Percentiles rank a stretch among this genome's conserved stretches.
Conservation (phyloP, 2,888 invertebrate genomes). For the Euplagia quadripunctaria region DNA sequence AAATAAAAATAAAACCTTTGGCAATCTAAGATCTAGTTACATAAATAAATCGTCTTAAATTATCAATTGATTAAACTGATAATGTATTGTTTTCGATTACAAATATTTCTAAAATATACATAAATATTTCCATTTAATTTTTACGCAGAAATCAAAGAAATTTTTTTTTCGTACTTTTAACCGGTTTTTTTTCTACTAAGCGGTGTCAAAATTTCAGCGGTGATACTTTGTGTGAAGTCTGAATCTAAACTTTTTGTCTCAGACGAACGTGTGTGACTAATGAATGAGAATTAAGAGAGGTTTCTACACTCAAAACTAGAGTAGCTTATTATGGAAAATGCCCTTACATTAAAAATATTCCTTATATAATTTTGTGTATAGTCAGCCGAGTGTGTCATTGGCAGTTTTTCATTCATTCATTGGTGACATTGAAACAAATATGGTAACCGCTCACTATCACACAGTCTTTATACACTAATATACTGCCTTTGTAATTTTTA, state of each 20-base stretch:
- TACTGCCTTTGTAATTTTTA: too few relatives aligned
- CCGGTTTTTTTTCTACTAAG: too few relatives aligned
- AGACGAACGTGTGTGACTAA: not conserved
- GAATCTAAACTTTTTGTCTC: not conserved
- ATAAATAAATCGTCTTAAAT: not conserved
- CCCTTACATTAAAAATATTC: not conserved
- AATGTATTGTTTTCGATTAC: not conserved
- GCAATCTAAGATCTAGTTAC: not conserved
- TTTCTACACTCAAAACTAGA: not conserved
- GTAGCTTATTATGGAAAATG: not conserved
- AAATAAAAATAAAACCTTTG: too few relatives aligned
- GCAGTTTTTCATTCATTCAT: too few relatives aligned
- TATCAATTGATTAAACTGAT: not conserved
- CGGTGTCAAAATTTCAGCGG: not conserved
- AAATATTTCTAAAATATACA: not conserved
- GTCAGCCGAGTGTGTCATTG: too few relatives aligned
- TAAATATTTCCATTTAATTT: too few relatives aligned
- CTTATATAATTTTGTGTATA: not conserved
- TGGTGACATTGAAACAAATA: too few relatives aligned
- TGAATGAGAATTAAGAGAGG: not conserved
- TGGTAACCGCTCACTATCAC: not conserved
- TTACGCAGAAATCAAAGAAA: too few relatives aligned
- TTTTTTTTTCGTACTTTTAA: too few relatives aligned
- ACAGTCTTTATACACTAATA: not conserved
- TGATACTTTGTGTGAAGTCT: not conserved